Base-by-base conservation (phyloP, 1,140 invertebrate species). In the Drosophila ficusphila region DNA sequence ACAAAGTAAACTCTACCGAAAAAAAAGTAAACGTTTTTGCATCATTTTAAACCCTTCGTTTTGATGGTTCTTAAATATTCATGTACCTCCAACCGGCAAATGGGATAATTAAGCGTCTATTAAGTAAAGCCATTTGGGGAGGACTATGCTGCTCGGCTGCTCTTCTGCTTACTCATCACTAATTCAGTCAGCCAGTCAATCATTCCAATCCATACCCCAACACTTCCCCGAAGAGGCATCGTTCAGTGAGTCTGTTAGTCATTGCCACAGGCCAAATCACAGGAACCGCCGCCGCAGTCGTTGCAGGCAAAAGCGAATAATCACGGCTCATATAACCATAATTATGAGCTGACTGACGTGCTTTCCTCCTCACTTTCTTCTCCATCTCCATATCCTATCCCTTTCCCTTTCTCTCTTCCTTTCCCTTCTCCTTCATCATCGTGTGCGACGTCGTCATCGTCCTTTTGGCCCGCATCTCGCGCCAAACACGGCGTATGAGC, bases 311-410 rank as follows among this genome's bases (percentile, higher is more conserved):
- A 67, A 31, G 29, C 61, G 42, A 61, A 52, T 57, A 79, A 79
- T 79, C 76, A 79, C 62, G 65, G 76, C 70, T 79, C 76, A 79
- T 79, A 70, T 79, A 74, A 79, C 74, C 76, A 70, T 79, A 79
- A 79, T 79, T 79, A 79, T 74, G 70, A 47, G 54, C 38, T 52
- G 70, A 44, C 65, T 72, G 60, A 58, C 52, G 34, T 34, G 6
- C 49, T 21, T 14, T 33, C 51, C 29, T 29, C 18, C 46, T 21
- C 34, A 12, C 12, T 53, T 36, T 16, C 51, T 54, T 12, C 18
- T 11, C n/a, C 4, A n/a, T n/a, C n/a, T n/a, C n/a, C n/a, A n/a
- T n/a, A n/a, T n/a, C n/a, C n/a, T n/a, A n/a, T n/a, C n/a, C n/a
- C n/a, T n/a, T n/a, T n/a, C n/a, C n/a, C n/a, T n/a, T n/a, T n/a